Percentiles rank a stretch among this genome's conserved stretches.
phyloP scores from a whole-genome alignment of 2,113 vertebrate genomes.

The Passer montanus region DNA sequence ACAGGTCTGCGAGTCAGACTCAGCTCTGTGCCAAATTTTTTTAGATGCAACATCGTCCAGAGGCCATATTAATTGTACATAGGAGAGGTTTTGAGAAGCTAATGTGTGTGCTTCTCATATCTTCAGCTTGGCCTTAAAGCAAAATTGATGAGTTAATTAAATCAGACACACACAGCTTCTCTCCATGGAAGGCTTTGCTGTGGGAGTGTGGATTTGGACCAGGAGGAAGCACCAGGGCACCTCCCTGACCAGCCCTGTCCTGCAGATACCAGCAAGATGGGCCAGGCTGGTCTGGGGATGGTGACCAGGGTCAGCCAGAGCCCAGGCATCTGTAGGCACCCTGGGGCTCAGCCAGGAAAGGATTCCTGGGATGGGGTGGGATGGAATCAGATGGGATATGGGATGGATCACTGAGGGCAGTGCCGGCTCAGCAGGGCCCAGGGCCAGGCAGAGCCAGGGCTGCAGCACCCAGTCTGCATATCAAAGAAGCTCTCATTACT shows the following conservation, averaged over 20 bases:
- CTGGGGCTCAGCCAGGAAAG: background rate
- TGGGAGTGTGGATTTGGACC: background rate
- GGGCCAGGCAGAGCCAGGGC: background rate
- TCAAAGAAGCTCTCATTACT: background rate
- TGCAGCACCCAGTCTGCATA: background rate
- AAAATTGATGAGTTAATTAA: background rate
- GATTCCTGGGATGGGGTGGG: background rate
- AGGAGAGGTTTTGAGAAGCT: background rate
- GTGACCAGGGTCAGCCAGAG: background rate
- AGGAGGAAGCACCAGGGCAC: background rate
- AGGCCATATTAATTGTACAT: background rate
- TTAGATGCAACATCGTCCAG: background rate
- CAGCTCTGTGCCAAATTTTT: background rate
- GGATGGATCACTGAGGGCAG: too few relatives aligned
- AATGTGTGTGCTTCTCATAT: background rate
- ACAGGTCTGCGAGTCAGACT: background rate
- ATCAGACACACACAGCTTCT: fast-evolving
- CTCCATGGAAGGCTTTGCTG: background rate
- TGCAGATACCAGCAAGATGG: background rate
- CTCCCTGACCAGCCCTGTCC: background rate
- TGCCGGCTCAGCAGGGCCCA: fast-evolving
- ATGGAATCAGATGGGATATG: background rate
- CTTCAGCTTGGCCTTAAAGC: background rate
- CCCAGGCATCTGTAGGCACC: fast-evolving
- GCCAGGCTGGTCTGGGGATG: background rate